Conservation (phyloP, 2,113 vertebrate genomes). For the Tautogolabrus adspersus region DNA sequence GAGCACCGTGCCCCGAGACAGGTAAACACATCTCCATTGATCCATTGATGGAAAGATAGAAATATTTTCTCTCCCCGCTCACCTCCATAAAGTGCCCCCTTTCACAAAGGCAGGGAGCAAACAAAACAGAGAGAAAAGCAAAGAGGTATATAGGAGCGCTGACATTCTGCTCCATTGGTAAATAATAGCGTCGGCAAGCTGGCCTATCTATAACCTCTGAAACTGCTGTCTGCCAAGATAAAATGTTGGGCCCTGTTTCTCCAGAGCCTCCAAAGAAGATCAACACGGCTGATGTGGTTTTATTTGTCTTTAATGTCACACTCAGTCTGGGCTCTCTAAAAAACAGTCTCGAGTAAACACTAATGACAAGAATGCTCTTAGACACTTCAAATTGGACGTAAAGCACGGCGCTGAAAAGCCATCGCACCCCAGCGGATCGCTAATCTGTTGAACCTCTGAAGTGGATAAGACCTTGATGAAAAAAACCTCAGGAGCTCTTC, state of each 20-base stretch:
- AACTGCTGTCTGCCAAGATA: slow-evolving; percentile 91
- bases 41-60: slow-evolving; percentile 90
- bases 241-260: slow-evolving; percentile 88
- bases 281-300: slow-evolving; percentile 83
- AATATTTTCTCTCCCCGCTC: slow-evolving; percentile 89
- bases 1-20: slow-evolving; percentile 88
- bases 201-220: slow-evolving; percentile 92
- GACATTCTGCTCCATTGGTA: slow-evolving; percentile 92
- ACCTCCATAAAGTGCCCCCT: slow-evolving; percentile 89
- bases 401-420: slow-evolving; percentile 70
- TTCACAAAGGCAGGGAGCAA: slow-evolving; percentile 92
- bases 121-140: slow-evolving; percentile 88
- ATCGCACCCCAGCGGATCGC: slow-evolving; percentile 67
- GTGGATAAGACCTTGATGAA: slow-evolving; percentile 77
- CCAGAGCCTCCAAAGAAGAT: slow-evolving; percentile 85
- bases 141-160: slow-evolving; percentile 83
- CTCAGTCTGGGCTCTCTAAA: slow-evolving; percentile 80
- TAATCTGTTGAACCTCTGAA: slow-evolving; percentile 80
- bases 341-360: slow-evolving; percentile 77
- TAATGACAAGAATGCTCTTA: slow-evolving; percentile 82
- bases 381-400: slow-evolving; percentile 78
- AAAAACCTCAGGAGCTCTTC: slow-evolving; percentile 70
- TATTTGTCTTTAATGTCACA: slow-evolving; percentile 84
- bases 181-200: slow-evolving; percentile 89
- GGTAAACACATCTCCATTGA: slow-evolving; percentile 98